phyloP scores from a whole-genome alignment of 1,140 invertebrate species.

The Saccostrea glomerata region DNA sequence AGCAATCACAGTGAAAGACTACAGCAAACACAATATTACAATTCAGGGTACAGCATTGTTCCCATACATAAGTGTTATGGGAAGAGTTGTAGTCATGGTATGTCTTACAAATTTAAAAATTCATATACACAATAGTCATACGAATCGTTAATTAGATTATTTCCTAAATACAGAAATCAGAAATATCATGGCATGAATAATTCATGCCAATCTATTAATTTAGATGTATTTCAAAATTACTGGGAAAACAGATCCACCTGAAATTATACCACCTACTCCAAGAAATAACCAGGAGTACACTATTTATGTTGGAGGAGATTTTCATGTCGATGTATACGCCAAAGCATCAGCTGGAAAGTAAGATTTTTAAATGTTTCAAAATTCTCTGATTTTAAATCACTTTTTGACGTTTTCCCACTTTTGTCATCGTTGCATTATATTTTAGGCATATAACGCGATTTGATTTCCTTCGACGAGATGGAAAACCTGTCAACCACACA shows the following conservation, averaged over 20 bases:
- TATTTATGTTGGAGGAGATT: background rate
- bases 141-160: background rate
- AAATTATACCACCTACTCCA: background rate
- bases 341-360: background rate
- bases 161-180: background rate
- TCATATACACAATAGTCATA: background rate
- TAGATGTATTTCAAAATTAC: constrained; percentile 5
- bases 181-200: too few species aligned
- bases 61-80: background rate
- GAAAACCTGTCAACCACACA: background rate
- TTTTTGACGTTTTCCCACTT: too few species aligned
- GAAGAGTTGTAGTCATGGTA: background rate
- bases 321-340: background rate
- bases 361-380: background rate
- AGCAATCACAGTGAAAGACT: background rate
- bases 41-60: background rate
- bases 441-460: background rate
- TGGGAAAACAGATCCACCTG: background rate
- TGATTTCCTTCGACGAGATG: background rate
- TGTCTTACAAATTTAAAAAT: background rate
- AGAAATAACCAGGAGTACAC: background rate
- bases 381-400: background rate
- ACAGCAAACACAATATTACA: background rate
- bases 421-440: background rate
- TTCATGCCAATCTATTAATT: background rate